Conservation (phyloP, 1,140 invertebrate genomes). For the Drosophila sulfurigaster region DNA sequence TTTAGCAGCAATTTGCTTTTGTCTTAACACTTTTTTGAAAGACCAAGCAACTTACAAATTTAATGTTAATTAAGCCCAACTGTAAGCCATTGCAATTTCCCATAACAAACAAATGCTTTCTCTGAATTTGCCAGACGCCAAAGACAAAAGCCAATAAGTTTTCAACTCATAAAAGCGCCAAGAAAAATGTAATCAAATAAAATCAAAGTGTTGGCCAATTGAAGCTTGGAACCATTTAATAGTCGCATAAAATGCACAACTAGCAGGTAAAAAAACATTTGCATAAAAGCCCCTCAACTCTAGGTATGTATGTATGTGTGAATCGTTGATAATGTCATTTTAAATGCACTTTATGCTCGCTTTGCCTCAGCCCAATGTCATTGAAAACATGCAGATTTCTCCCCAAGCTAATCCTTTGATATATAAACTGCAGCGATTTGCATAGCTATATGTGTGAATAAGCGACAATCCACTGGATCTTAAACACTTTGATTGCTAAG, state of each 20-base stretch:
- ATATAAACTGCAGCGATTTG: conserved; percentile 64
- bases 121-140: conserved; percentile 48
- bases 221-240: conserved; percentile 33
- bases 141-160: conserved; percentile 38
- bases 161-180: conserved; percentile 31
- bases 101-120: conserved; percentile 67
- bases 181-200: conserved; percentile 75
- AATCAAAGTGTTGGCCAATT: conserved; percentile 77
- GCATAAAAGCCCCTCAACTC: conserved; percentile 56
- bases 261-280: conserved; percentile 54
- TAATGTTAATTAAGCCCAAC: conserved; percentile 77
- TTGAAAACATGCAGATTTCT: conserved; percentile 70
- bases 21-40: conserved; percentile 70
- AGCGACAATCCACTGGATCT: conserved; percentile 12
- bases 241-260: conserved; percentile 71
- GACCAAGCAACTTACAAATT: conserved; percentile 58
- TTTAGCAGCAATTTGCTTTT: conserved; percentile 80
- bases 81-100: conserved; percentile 3
- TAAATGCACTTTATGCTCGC: conserved; percentile 77
- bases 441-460: conserved; percentile 33
- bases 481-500: conserved; percentile 29
- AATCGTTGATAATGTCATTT: conserved; percentile 65
- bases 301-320: conserved; percentile 22
- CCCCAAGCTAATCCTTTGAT: conserved; percentile 63
- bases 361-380: conserved; percentile 72